Evolutionary conservation across 2,113 vertebrate species (phyloP).

Genomic region (Chlorocebus sabaeus): DNA sequence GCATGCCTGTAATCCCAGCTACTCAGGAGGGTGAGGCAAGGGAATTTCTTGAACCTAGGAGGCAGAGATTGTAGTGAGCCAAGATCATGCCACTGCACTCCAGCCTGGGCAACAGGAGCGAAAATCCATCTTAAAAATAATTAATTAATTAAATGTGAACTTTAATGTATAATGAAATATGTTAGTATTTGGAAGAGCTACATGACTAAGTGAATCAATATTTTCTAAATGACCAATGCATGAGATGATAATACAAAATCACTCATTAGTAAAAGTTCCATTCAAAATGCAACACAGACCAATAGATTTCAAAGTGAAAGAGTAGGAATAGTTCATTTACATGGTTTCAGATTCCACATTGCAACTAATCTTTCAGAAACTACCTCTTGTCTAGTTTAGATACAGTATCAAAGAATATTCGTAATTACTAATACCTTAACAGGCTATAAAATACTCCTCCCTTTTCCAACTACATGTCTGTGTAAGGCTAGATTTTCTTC

Average conservation of each 20-base stretch:
- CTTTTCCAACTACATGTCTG: background rate
- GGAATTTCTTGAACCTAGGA: too few species aligned
- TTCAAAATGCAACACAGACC: background rate
- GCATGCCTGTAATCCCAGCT: too few species aligned
- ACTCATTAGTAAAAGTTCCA: conserved; percentile 3
- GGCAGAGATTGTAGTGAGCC: too few species aligned
- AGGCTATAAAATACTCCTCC: conserved; percentile 12
- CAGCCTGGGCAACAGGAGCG: too few species aligned
- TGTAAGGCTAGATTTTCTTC: background rate
- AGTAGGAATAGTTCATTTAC: background rate
- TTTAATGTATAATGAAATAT: background rate
- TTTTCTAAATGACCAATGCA: conserved; percentile 13
- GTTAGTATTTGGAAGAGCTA: background rate
- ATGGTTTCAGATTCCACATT: background rate
- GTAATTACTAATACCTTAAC: background rate
- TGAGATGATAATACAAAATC: background rate
- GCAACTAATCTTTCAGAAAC: background rate
- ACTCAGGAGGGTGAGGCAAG: too few species aligned
- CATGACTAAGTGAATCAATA: background rate
- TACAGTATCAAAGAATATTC: background rate
- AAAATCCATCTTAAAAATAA: too few species aligned
- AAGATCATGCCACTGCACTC: too few species aligned
- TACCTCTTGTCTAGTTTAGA: background rate
- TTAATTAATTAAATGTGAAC: too few species aligned
- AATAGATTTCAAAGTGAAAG: conserved; percentile 13